phyloP scores from a whole-genome alignment of 2,113 vertebrate species.

The Progne subis region DNA sequence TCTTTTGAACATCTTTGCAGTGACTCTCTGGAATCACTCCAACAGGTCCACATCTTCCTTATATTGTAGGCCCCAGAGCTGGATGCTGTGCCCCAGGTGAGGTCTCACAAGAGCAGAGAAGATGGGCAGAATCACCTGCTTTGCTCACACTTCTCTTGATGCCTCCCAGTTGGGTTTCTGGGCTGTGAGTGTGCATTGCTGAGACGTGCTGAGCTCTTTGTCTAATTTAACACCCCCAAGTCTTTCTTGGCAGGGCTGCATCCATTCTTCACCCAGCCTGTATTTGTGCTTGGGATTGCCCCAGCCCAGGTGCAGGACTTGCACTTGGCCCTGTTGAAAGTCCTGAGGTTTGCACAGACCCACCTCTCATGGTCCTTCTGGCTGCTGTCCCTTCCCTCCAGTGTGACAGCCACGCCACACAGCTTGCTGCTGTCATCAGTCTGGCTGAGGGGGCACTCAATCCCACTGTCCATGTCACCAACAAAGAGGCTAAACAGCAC shows the following conservation, averaged over 20 bases:
- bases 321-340: not conserved
- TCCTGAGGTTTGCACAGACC: not conserved
- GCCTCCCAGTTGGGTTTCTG: not conserved
- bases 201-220: not conserved
- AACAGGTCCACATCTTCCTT: not conserved
- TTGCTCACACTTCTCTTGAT: not conserved
- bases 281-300: not conserved
- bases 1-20: not conserved
- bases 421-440: not conserved
- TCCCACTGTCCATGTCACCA: not conserved
- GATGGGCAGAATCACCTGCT: not conserved
- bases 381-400: not conserved
- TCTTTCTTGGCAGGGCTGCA: not conserved
- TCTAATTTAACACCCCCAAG: not conserved
- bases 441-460: not conserved
- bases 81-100: not conserved
- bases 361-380: not conserved
- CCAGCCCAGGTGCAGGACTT: not conserved
- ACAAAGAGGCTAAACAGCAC: not conserved
- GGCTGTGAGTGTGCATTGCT: not conserved
- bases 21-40: not conserved
- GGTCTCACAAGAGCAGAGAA: not conserved
- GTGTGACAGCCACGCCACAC: fast-evolving
- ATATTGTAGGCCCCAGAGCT: no score
- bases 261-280: not conserved